Percentiles rank a stretch among this genome's conserved stretches.
Evolutionary conservation across 2,797 vertebrate species (phyloP).

Genomic region (Acestrorhynchus altus): DNA sequence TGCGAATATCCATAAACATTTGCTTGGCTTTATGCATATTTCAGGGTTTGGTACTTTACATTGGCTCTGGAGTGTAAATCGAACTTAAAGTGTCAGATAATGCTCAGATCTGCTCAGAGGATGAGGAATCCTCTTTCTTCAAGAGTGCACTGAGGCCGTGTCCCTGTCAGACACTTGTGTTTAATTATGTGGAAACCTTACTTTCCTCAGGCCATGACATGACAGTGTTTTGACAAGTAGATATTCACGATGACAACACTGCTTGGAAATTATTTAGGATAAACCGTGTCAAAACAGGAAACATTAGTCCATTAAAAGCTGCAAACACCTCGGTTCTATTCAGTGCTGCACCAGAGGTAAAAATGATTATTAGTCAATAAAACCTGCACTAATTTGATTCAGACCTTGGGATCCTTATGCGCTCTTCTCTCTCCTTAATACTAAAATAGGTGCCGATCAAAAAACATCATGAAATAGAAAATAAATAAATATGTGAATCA

Average conservation of each 20-base stretch:
- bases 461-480: slow-evolving; percentile 80
- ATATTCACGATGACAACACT: slow-evolving; percentile 52
- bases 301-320: slow-evolving; percentile 59
- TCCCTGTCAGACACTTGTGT: slow-evolving; percentile 54
- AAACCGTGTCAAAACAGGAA: slow-evolving; percentile 54
- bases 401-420: slow-evolving; percentile 59
- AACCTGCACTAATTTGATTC: slow-evolving; percentile 58
- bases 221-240: slow-evolving; percentile 60
- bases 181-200: slow-evolving; percentile 58
- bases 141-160: slow-evolving; percentile 52
- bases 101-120: slow-evolving; percentile 48
- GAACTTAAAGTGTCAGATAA: slow-evolving; percentile 55
- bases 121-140: slow-evolving; percentile 46
- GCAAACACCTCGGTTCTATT: slow-evolving; percentile 51
- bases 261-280: slow-evolving; percentile 56
- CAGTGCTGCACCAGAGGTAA: slow-evolving; percentile 48
- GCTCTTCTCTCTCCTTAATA: slow-evolving; percentile 57
- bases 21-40: slow-evolving; percentile 48
- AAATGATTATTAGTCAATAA: slow-evolving; percentile 58
- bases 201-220: slow-evolving; percentile 46
- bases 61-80: slow-evolving; percentile 53
- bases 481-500: slow-evolving; percentile 82
- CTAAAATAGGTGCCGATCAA: slow-evolving; percentile 69
- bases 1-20: slow-evolving; percentile 48
- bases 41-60: slow-evolving; percentile 41